Conservation (phyloP, 2,888 invertebrate species). For the Chrysotoxum bicinctum region DNA sequence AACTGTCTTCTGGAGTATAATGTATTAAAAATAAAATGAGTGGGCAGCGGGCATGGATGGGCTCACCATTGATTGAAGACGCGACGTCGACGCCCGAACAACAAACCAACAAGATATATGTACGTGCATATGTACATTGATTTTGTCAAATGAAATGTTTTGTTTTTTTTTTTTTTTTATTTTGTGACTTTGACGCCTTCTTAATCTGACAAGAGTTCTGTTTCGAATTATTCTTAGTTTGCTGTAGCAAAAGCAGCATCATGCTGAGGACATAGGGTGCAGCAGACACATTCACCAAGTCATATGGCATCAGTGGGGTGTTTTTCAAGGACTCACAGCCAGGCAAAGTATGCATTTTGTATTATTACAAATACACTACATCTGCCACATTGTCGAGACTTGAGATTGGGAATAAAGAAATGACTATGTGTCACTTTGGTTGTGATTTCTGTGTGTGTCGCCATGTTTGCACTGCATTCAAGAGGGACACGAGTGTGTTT, state of each 20-base stretch:
- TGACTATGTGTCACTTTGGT: not conserved
- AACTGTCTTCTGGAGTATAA: conserved; percentile 14
- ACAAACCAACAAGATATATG: not conserved
- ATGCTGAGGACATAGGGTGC: not conserved
- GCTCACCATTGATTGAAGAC: not conserved
- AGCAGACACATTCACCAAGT: not conserved
- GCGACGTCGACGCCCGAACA: not conserved
- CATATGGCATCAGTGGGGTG: not conserved
- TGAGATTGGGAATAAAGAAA: not conserved
- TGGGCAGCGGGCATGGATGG: conserved; percentile 22
- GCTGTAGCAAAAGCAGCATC: not conserved
- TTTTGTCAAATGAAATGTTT: not conserved
- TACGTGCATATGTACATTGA: not conserved
- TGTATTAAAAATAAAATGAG: not conserved
- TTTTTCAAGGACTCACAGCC: conserved; percentile 33
- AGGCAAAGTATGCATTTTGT: not conserved
- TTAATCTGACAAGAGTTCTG: not conserved
- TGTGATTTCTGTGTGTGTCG: conserved; percentile 19
- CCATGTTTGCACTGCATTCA: conserved; percentile 8
- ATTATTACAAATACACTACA: not conserved
- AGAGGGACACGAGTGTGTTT: conserved; percentile 23
- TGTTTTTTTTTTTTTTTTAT: not conserved
- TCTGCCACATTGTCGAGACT: not conserved
- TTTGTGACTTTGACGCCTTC: conserved; percentile 17
- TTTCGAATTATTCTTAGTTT: not conserved